Base-by-base conservation (phyloP, 2,113 vertebrate species). In the Peromyscus polionotus region DNA sequence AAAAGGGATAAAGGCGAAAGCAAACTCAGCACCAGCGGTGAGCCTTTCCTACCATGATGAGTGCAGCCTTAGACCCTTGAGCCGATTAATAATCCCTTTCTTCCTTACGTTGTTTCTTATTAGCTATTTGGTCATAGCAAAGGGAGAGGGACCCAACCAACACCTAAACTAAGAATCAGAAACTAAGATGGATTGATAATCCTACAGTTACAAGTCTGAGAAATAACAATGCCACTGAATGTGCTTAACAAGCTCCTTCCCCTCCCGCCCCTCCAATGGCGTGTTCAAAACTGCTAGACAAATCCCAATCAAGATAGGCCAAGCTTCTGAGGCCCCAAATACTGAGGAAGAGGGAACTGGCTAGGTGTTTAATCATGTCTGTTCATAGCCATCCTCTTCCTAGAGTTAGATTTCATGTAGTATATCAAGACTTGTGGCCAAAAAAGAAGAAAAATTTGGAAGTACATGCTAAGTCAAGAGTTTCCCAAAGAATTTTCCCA, bases 121-220 rank as follows among this genome's bases (percentile, higher is more conserved):
- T 45, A 45, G 63, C 26, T 87, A 31, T n/a, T 26, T 70, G 20
- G 65, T 70, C 33, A 36, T 33, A 70, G 85, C 65, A 51, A 70
- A 54, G 63, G 10, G 16, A 51, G 63, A 13, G 17, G 28, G 42
- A 48, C 48, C 39, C 67, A 81, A 26, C 45, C 26, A 79, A 19
- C 16, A 54, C 17, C 54, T 77, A 86, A 95, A 91, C 33, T 87
- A 59, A 92, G 24, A 54, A 87, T 31, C 7, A 65, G 68, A 96
- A 92, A 88, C 70, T 54, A 39, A 83, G 75, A 75, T 54, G 19
- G 61, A 83, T 70, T 13, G 75, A 77, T 2, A 2, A 5, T 24
- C 51, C 14, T n/a, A 7, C 5, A 33, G n/a, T 76, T 76, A 20
- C 48, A 94, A 89, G 33, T 73, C 54, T 31, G 11, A 19, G 59